Conservation (phyloP, 2,113 vertebrate species). For the Nannospalax galili region DNA sequence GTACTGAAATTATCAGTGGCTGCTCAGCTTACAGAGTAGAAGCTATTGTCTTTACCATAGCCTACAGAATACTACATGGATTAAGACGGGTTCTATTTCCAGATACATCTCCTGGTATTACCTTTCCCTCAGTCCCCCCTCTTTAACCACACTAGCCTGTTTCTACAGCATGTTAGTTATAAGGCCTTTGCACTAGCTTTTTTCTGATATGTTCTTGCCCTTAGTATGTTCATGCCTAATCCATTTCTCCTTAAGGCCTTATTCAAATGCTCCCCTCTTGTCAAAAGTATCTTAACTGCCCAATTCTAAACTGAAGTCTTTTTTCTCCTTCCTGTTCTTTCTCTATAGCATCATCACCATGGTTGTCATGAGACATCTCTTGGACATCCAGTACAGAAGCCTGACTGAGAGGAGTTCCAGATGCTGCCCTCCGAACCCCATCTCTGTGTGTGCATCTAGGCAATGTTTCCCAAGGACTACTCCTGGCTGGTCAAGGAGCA, state of each 20-base stretch:
- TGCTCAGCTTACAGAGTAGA: neutral
- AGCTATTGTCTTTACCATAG: neutral
- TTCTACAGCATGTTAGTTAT: neutral
- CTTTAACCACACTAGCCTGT: neutral
- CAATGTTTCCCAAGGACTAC: neutral
- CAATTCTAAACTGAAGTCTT: neutral
- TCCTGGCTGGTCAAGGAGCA: neutral
- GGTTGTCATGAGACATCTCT: neutral
- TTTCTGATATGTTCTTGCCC: neutral
- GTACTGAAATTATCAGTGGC: neutral
- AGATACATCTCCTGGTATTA: neutral
- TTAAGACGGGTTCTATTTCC: neutral
- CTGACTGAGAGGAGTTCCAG: neutral
- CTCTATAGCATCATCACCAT: neutral
- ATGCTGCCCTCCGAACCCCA: neutral
- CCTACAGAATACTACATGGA: neutral
- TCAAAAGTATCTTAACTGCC: neutral
- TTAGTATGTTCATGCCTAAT: neutral
- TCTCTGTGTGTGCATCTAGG: neutral
- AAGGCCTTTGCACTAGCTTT: neutral
- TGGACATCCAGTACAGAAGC: neutral
- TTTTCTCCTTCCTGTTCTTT: neutral
- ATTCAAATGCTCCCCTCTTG: neutral
- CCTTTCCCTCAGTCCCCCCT: neutral
- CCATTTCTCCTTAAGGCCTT: neutral